phyloP scores from a whole-genome alignment of 2,888 invertebrate species.

The Oscheius sp. region DNA sequence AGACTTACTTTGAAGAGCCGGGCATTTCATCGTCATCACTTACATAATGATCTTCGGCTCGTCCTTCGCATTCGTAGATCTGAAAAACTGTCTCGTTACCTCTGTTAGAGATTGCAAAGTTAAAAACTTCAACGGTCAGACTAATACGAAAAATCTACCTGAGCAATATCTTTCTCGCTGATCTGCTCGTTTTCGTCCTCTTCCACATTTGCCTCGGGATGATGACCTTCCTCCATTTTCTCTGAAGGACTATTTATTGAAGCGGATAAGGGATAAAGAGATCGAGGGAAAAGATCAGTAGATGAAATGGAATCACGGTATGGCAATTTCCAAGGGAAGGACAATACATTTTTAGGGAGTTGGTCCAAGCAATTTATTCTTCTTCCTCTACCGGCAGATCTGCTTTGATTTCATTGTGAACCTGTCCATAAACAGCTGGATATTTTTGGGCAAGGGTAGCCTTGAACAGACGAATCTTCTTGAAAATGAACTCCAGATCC shows the following conservation, averaged over 20 bases:
- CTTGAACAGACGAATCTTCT: slow-evolving; percentile 81
- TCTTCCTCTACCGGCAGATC: slow-evolving; percentile 15
- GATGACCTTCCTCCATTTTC: slow-evolving; percentile 25
- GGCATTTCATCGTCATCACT: slow-evolving; percentile 55
- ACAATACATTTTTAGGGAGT: not conserved
- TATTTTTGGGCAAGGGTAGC: slow-evolving; percentile 60
- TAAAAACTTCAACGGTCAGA: not conserved
- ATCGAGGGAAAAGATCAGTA: slow-evolving; percentile 1
- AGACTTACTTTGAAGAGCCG: slow-evolving; percentile 56
- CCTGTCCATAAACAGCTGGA: slow-evolving; percentile 61
- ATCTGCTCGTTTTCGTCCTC: slow-evolving; percentile 34
- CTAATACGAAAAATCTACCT: slow-evolving; percentile 5
- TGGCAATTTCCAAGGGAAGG: not conserved
- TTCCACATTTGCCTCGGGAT: not conserved
- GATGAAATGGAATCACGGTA: not conserved
- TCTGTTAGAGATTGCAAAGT: not conserved
- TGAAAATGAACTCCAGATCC: slow-evolving; percentile 92
- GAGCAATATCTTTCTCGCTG: slow-evolving; percentile 40
- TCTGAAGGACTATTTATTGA: not conserved
- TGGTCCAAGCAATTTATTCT: not conserved
- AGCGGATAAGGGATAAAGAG: not conserved
- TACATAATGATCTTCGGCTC: slow-evolving; percentile 29
- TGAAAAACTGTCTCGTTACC: slow-evolving; percentile 24
- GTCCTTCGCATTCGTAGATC: slow-evolving; percentile 47
- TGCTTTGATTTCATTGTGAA: slow-evolving; percentile 11